Percentiles rank a stretch among this genome's conserved stretches.
Evolutionary conservation across 2,113 vertebrate genomes (phyloP).

Genomic region (Lates calcarifer): DNA sequence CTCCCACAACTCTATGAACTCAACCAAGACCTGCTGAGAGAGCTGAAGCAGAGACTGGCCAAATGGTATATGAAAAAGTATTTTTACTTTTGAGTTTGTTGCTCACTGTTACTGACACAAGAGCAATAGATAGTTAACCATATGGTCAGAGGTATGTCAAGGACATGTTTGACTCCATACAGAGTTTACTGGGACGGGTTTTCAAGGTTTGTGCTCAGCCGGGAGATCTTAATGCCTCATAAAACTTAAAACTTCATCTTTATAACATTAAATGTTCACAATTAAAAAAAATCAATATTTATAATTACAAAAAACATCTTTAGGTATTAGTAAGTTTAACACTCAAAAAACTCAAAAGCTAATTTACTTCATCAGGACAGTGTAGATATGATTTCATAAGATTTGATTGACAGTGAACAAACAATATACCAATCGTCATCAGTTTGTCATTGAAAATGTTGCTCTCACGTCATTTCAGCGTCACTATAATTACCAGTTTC

Average conservation of each 20-base stretch:
- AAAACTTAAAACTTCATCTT: neutral
- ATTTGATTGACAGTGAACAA: neutral
- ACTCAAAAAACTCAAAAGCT: neutral
- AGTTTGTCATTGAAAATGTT: neutral
- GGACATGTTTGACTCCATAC: neutral
- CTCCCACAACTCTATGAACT: slow-evolving; percentile 97
- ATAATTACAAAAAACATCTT: neutral
- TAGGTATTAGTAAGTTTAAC: too few species aligned
- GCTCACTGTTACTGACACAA: neutral
- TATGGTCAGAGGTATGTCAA: neutral
- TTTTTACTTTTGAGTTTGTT: neutral
- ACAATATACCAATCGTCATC: slow-evolving; percentile 2
- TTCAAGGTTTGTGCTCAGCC: neutral
- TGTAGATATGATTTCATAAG: neutral
- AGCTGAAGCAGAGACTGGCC: slow-evolving; percentile 91
- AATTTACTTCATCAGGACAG: neutral
- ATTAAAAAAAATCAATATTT: neutral
- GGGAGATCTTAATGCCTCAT: neutral
- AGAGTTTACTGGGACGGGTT: neutral
- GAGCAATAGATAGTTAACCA: neutral
- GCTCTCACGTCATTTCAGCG: neutral
- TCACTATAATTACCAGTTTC: neutral
- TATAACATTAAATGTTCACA: neutral
- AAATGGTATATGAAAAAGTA: slow-evolving; percentile 84
- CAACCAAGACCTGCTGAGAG: slow-evolving; percentile 93